Evolutionary conservation across 2,888 invertebrate genomes (phyloP).

Genomic region (Dryococelus australis): DNA sequence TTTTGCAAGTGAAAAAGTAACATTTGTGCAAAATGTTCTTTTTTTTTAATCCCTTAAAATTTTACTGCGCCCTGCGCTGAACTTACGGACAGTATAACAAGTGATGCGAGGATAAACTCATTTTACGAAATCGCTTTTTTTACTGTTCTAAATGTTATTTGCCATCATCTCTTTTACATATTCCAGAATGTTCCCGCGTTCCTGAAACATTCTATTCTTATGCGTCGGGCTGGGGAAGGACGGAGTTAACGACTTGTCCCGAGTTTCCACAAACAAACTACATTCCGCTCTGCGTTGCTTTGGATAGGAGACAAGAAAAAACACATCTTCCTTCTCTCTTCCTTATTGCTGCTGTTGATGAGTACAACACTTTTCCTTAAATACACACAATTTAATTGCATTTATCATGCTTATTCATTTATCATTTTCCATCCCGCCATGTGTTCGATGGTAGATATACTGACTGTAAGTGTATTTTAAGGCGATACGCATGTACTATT

Average conservation of each 20-base stretch:
- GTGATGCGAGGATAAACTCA: constrained; percentile 1
- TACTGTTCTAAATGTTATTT: background rate
- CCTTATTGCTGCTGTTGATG: too few species aligned
- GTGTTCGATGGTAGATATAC: too few species aligned
- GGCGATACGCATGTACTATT: too few species aligned
- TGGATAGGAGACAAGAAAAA: too few species aligned
- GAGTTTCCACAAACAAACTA: background rate
- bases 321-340: too few species aligned
- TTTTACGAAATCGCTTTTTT: background rate
- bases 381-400: too few species aligned
- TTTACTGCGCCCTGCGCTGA: background rate
- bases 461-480: too few species aligned
- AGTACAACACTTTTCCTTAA: too few species aligned
- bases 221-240: background rate
- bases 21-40: background rate
- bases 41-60: background rate
- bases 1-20: background rate
- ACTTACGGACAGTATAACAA: background rate
- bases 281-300: background rate
- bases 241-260: background rate
- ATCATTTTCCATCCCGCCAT: too few species aligned
- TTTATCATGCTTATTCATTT: too few species aligned
- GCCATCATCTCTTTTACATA: background rate
- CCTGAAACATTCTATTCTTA: background rate
- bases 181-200: background rate